phyloP scores from a whole-genome alignment of 2,888 invertebrate species.

The Phaonia tiefii region DNA sequence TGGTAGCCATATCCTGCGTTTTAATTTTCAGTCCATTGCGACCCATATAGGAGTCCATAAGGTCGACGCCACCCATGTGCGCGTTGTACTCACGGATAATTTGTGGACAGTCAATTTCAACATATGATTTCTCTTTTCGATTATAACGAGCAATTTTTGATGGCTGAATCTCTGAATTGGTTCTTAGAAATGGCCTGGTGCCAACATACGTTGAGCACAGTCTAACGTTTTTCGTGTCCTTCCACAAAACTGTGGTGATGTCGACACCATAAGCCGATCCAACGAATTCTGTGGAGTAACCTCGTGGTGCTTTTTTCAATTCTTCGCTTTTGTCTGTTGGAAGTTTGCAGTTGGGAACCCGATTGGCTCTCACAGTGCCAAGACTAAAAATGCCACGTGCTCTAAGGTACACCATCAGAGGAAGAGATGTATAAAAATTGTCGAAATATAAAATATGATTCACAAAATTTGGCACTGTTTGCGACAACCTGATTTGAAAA shows the following conservation, averaged over 20 bases:
- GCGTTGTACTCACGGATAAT: background rate
- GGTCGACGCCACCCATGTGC: too few species aligned
- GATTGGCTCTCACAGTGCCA: conserved; percentile 7
- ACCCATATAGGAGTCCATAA: too few species aligned
- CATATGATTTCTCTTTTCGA: background rate
- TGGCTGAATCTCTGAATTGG: background rate
- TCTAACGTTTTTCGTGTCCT: conserved; percentile 27
- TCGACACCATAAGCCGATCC: conserved; percentile 4
- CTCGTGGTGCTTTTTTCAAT: background rate
- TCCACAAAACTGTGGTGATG: conserved; percentile 9
- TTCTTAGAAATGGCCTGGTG: background rate
- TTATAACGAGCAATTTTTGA: background rate
- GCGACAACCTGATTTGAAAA: background rate
- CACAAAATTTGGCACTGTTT: background rate
- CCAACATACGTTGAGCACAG: background rate
- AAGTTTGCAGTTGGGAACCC: background rate
- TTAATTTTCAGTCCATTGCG: too few species aligned
- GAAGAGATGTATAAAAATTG: conserved; percentile 26
- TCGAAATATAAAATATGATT: conserved; percentile 17
- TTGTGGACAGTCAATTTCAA: background rate
- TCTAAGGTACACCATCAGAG: conserved; percentile 27
- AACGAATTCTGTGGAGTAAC: background rate
- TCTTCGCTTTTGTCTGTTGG: background rate
- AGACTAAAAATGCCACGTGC: conserved; percentile 10
- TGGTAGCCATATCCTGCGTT: too few species aligned